Evolutionary conservation across 2,888 invertebrate genomes (phyloP).

Genomic region (Nomada goodeniana): DNA sequence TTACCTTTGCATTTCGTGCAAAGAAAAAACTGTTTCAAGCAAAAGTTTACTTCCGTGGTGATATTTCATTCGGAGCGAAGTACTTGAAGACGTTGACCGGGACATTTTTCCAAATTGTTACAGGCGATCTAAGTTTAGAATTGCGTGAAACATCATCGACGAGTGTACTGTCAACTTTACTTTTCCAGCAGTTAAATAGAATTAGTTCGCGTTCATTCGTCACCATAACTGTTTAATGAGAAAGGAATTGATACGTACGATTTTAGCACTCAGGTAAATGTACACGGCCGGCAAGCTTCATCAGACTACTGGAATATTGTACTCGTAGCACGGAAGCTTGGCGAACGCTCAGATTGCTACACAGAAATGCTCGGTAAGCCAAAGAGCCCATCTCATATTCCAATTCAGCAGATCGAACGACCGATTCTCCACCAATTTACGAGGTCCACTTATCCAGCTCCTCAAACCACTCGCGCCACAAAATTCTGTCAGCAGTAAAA

Average conservation of each 20-base stretch:
- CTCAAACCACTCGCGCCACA: not conserved
- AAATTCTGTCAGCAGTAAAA: not conserved
- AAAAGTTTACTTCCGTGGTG: not conserved
- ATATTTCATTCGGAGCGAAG: not conserved
- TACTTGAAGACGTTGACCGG: too few relatives aligned
- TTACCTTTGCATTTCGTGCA: constrained; percentile 4
- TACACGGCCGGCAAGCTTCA: too few relatives aligned
- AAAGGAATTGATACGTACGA: too few relatives aligned
- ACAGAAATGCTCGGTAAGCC: not conserved
- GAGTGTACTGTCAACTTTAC: too few relatives aligned
- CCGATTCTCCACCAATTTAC: not conserved
- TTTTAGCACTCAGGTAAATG: too few relatives aligned
- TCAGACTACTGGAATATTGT: too few relatives aligned
- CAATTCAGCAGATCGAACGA: constrained; percentile 5
- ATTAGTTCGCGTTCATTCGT: too few relatives aligned
- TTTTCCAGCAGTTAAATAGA: too few relatives aligned
- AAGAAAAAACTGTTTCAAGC: not conserved
- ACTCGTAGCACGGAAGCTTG: not conserved
- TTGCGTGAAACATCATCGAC: too few relatives aligned
- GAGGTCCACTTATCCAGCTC: not conserved
- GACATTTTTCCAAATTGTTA: too few relatives aligned
- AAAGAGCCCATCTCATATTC: not conserved
- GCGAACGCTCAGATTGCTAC: not conserved
- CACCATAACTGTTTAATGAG: too few relatives aligned
- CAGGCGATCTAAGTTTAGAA: too few relatives aligned